Percentiles rank a stretch among this genome's conserved stretches.
Evolutionary conservation across 1,140 invertebrate genomes (phyloP).

Genomic region (Aricia agestis): DNA sequence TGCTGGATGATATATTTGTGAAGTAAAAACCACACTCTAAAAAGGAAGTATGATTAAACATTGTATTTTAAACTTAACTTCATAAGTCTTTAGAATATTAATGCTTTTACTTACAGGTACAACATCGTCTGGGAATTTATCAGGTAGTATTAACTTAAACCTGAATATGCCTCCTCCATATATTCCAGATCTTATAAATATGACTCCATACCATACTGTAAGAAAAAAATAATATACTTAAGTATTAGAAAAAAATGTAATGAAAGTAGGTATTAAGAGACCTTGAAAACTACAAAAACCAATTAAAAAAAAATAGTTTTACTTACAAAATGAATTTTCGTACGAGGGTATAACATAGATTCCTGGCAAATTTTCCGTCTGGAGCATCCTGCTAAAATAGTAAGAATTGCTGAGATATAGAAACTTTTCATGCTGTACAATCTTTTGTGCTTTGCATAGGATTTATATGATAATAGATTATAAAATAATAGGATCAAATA

Average conservation of each 20-base stretch:
- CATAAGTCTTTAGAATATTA: neutral
- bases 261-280: too few species aligned
- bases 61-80: constrained; percentile 23
- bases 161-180: constrained; percentile 94
- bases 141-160: constrained; percentile 90
- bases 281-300: too few species aligned
- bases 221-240: constrained; percentile 33
- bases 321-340: constrained; percentile 84
- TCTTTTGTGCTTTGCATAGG: too few species aligned
- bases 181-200: constrained; percentile 91
- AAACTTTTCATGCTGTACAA: too few species aligned
- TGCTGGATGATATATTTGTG: constrained; percentile 91
- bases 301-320: constrained; percentile 24
- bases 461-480: too few species aligned
- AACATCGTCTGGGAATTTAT: constrained; percentile 91
- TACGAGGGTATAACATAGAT: constrained; percentile 95
- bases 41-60: constrained; percentile 48
- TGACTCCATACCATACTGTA: constrained; percentile 94
- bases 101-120: constrained; percentile 81
- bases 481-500: constrained; percentile 16
- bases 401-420: constrained; percentile 26
- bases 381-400: constrained; percentile 85
- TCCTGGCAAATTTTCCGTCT: constrained; percentile 89
- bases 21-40: constrained; percentile 90
- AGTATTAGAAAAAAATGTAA: too few species aligned